Base-by-base conservation (phyloP, 2,888 invertebrate species). In the Drosophila flavopinicola region DNA sequence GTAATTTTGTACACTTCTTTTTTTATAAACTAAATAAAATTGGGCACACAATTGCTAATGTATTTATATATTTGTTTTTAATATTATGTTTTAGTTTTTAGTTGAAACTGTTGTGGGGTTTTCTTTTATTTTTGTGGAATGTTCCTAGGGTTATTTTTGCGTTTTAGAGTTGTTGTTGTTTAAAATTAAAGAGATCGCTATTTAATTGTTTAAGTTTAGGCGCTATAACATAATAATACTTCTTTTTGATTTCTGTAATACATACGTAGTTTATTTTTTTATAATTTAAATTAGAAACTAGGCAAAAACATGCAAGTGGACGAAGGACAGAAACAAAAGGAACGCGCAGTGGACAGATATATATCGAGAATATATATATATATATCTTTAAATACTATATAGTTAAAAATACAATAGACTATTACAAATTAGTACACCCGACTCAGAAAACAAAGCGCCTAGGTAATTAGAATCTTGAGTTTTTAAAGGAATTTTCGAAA, bases 1-100 rank as follows among this genome's bases (percentile, higher is more conserved):
- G 39, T 66, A 75, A 68, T 69, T 77, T 75, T 77, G 68, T 77
- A 75, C 68, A 71, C 39, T 24, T 58, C 59, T 79, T 63, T 70
- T 56, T 60, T 61, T 47, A 66, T 51, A 63, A 66, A 68, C 54
- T 66, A 70, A 83, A 69, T 60, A 70, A 68, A 79, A 74, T 72
- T 77, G 88, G 82, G 89, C 89, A 88, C 88, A 89, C 89, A 83
- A 85, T 63, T 80, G 61, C 63, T 72, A 68, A 57, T 63, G 44
- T 52, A 49, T 68, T 64, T 61, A 63, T 57, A 61, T 24, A 3
- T 35, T 57, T 53, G 51, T 39, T 39, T 63, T 66, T 44, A 5
- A 51, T 45, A 32, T 68, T 39, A 54, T 35, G 2, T 33, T 47
- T 53, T 38, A 17, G n/a, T 37, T 30, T 49, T 15, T 33, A 30